A percentile compares a stretch with the other conserved stretches of the same genome.
Evolutionary conservation across 1,140 invertebrate genomes (phyloP).

Genomic region (Schlechtendalia chinensis): DNA sequence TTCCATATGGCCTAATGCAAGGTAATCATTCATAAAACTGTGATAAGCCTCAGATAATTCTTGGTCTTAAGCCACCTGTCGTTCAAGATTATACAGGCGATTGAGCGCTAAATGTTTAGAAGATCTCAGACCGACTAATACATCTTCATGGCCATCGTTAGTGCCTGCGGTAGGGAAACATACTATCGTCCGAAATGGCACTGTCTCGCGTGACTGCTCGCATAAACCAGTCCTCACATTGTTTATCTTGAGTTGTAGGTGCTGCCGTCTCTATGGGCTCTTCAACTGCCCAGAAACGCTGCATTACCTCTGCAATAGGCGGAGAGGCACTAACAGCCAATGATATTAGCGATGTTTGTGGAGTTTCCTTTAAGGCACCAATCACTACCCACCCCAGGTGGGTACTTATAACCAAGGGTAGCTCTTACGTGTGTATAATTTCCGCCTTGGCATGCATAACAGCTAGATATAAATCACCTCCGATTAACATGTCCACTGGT

Average conservation of each 20-base stretch:
- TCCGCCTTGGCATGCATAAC: background rate
- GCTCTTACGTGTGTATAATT: background rate
- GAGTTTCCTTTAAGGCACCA: background rate
- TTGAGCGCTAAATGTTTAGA: constrained; percentile 50
- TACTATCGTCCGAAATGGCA: background rate
- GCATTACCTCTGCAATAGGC: background rate
- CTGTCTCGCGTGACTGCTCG: background rate
- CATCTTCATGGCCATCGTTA: background rate
- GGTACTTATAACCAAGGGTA: background rate
- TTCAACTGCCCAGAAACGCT: constrained; percentile 32
- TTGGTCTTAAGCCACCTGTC: constrained; percentile 52
- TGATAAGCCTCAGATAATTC: constrained; percentile 54
- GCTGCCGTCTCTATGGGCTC: background rate
- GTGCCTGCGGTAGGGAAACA: background rate
- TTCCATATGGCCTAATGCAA: no score
- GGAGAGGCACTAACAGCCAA: background rate
- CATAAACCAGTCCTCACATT: constrained; percentile 12
- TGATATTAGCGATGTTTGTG: background rate
- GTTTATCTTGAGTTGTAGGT: background rate
- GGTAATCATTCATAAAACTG: constrained; percentile 52
- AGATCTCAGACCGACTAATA: background rate
- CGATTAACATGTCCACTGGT: constrained; percentile 8
- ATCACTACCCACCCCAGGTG: constrained; percentile 25
- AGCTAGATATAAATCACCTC: background rate
- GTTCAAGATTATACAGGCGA: constrained; percentile 52